Evolutionary conservation across 2,797 vertebrate species (phyloP), one percentile per base, ranked within the genome.

Genomic region (Pampus argenteus): DNA sequence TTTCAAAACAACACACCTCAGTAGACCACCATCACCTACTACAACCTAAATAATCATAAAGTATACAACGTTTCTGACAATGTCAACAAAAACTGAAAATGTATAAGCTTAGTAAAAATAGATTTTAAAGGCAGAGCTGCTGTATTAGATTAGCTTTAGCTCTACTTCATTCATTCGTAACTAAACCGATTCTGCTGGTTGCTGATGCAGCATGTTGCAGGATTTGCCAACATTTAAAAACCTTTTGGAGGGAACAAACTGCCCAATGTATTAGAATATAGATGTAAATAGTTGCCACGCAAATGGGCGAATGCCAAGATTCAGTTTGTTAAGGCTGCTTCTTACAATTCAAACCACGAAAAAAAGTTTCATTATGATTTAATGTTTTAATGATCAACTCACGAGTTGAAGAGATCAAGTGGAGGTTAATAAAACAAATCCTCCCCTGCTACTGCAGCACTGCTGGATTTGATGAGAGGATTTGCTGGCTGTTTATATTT

Each of bases 381-480:
- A 62, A n/a, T 11, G 25, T 38, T 55, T 67, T 44, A 68, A 42
- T 49, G 49, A 82, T 78, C 57, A 79, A 66, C 51, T 40, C 11
- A 13, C 22, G 49, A 78, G 57, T 50, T 49, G 65, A 54, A 73
- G 47, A 67, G 79, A 81, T 83, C 69, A 80, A 72, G 66, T 9
- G 55, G 44, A 76, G 76, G 76, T 83, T 82, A 79, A 81, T 81
- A 73, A 73, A 77, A 77, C 72, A 71, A 67, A 79, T 82, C 75
- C 70, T 42, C 65, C 71, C 62, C 40, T 3, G 69, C n/a, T 45
- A 44, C 59, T 56, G 65, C 8, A 17, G 74, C 61, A 17, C 14
- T 2, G 40, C 62, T 49, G 61, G 48, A 29, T 83, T 57, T 71
- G 56, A 82, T 86, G 69, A 77, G 59, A 73, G 69, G 76, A 80